Evolutionary conservation across 2,113 vertebrate genomes (phyloP).

Genomic region (Nycticebus coucang): DNA sequence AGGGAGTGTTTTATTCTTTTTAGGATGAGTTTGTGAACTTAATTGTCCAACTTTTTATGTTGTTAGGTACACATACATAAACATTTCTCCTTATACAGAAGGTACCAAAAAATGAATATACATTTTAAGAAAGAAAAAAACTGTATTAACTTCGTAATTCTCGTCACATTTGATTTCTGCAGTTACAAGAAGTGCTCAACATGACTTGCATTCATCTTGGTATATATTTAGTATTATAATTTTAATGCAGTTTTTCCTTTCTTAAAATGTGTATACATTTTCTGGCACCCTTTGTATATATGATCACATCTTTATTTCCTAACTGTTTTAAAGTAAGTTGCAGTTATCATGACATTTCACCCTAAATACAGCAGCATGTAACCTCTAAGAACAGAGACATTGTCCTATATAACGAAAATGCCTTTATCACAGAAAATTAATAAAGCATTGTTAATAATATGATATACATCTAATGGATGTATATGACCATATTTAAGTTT

Average conservation of each 20-base stretch:
- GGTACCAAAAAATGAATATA: no score
- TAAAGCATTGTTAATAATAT: background rate
- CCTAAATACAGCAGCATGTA: background rate
- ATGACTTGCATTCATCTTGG: no score
- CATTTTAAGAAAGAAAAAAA: no score
- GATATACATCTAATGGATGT: no score
- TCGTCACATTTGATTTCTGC: no score
- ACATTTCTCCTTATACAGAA: background rate
- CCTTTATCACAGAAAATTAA: background rate
- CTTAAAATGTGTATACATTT: no score
- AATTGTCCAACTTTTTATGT: background rate
- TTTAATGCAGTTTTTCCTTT: no score
- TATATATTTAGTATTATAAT: no score
- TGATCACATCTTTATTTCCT: background rate
- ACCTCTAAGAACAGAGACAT: background rate
- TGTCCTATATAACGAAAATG: background rate
- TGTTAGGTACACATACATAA: background rate
- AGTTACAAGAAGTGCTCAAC: no score
- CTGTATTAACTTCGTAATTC: no score
- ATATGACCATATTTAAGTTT: background rate
- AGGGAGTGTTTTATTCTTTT: no score
- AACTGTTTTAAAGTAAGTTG: conserved; percentile 10
- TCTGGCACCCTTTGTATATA: background rate
- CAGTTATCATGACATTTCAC: background rate
- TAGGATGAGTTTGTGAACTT: no score